Base-by-base conservation (phyloP, 2,888 invertebrate genomes). In the Geophilus truncorum region DNA sequence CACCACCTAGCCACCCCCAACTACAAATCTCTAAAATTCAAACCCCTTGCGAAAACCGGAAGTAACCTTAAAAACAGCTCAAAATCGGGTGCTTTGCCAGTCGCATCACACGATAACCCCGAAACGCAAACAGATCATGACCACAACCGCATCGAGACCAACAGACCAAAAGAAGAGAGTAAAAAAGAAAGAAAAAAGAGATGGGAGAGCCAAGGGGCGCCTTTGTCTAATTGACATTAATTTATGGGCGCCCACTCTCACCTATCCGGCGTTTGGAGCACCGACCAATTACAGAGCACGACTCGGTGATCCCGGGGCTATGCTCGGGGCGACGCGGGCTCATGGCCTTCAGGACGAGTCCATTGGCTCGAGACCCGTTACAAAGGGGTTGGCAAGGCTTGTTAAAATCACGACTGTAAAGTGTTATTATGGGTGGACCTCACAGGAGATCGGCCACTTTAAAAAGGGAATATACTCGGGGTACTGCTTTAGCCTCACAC, bases 221-320 rank as follows among this genome's bases (percentile, higher is more conserved):
- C 76, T 76, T 76, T 76, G 76, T 76, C 76, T 76, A 76, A 76
- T 76, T 76, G 76, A 76, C 76, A 76, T 32, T 25, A 76, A 76
- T 76, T 76, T 76, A 76, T 76, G 34, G 30, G 76, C 32, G 76
- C 76, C 76, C 76, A 76, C 57, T 76, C 76, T 76, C 76, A 34
- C 76, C 76, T 76, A 76, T 76, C 76, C 76, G 30, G 76, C 30
- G 76, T 30, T 32, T 32, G 76, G 76, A 32, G 34, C 76, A 76
- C 32, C 30, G 76, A 30, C 76, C 76, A 76, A 76, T 76, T 76
- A 76, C 76, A 76, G 76, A 62, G 57, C 57, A 62, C 57, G 23
- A 62, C 23, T 62, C 57, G 57, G 21, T 62, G 21, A 23, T 62
- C 57, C 57, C 23, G 57, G 21, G 57, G 57, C 57, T 9, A 62